Conservation (phyloP, 2,888 invertebrate genomes). For the Stramonita haemastoma region DNA sequence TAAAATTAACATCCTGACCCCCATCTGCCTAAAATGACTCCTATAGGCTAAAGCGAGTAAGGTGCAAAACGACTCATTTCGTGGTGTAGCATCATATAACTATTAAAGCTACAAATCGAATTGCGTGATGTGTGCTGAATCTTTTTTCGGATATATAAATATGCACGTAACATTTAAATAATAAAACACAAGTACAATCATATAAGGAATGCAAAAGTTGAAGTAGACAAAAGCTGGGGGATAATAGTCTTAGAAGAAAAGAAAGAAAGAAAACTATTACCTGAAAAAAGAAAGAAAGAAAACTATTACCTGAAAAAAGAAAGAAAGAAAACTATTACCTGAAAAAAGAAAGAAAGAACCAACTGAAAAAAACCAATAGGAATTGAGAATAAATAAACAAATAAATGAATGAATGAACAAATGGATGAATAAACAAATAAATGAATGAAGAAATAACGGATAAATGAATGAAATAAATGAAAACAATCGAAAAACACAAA, state of each 20-base stretch:
- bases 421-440: not conserved
- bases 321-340: not conserved
- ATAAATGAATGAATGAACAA: not conserved
- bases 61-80: too few relatives aligned
- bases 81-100: too few relatives aligned
- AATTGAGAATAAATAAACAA: not conserved
- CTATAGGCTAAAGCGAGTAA: too few relatives aligned
- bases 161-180: too few relatives aligned
- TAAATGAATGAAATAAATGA: not conserved
- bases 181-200: not conserved
- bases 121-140: not conserved
- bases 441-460: not conserved
- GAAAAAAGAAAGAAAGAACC: not conserved
- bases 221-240: not conserved
- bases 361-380: not conserved
- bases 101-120: not conserved
- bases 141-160: too few relatives aligned
- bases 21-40: too few relatives aligned
- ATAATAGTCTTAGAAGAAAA: not conserved
- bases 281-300: not conserved
- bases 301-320: not conserved
- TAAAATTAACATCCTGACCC: too few relatives aligned
- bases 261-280: not conserved
- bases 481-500: not conserved
- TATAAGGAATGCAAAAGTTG: not conserved